Conservation (phyloP, 2,888 invertebrate species). For the Cephus runcator region DNA sequence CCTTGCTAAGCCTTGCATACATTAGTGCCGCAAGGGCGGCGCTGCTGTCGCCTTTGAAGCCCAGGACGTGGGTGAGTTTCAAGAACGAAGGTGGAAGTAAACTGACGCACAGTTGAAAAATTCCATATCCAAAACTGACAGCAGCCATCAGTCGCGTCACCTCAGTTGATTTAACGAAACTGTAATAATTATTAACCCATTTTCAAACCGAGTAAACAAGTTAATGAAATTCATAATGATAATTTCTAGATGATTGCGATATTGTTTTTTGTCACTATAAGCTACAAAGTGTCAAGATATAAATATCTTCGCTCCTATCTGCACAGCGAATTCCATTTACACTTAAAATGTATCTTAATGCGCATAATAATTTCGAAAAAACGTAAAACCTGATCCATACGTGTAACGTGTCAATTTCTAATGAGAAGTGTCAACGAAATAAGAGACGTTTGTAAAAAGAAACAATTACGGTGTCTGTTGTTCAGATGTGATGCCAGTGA, state of each 20-base stretch:
- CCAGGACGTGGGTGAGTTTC: constrained; percentile 73
- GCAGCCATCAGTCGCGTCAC: constrained; percentile 74
- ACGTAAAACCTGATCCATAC: neutral
- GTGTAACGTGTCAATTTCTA: neutral
- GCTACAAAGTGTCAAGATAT: neutral
- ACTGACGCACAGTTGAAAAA: constrained; percentile 76
- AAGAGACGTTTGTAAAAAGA: constrained; percentile 26
- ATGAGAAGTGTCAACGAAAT: neutral
- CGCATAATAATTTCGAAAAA: neutral
- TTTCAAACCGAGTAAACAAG: neutral
- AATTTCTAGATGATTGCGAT: neutral
- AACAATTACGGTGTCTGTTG: constrained; percentile 55
- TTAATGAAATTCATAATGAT: neutral
- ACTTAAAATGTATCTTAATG: neutral
- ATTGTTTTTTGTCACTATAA: neutral
- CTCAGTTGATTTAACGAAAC: constrained; percentile 67
- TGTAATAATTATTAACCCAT: constrained; percentile 20
- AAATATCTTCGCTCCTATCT: neutral
- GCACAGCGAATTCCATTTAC: neutral
- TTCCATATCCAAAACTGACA: constrained; percentile 77
- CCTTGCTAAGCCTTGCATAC: constrained; percentile 72
- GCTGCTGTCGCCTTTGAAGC: constrained; percentile 73
- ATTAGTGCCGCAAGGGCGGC: constrained; percentile 71
- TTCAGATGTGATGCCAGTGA: constrained; percentile 55
- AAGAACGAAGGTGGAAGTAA: constrained; percentile 74